phyloP scores from a whole-genome alignment of 2,113 vertebrate genomes.

The Prionailurus viverrinus region DNA sequence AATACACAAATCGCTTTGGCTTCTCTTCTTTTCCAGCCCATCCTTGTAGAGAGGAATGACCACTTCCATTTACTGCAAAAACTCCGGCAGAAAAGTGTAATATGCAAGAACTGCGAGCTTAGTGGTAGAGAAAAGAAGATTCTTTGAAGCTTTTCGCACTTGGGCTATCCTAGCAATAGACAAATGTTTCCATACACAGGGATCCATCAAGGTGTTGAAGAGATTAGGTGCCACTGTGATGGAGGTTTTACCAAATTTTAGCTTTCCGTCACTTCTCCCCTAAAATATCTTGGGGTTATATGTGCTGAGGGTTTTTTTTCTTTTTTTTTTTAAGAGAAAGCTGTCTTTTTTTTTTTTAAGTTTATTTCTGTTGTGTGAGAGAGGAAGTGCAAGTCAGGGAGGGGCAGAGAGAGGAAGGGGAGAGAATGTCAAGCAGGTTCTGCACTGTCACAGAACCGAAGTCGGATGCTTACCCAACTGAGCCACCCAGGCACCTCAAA shows the following conservation, averaged over 20 bases:
- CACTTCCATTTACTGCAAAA: neutral
- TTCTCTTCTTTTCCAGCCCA: neutral
- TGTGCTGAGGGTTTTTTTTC: neutral
- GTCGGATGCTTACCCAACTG: neutral
- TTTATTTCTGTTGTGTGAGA: neutral
- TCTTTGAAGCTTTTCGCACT: neutral
- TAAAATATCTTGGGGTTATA: conserved; percentile 6
- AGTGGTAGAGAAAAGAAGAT: neutral
- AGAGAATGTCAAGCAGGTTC: neutral
- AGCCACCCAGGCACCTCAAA: neutral
- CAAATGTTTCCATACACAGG: neutral
- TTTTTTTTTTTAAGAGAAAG: neutral
- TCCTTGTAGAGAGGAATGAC: neutral
- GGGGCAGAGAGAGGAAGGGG: neutral
- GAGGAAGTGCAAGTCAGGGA: neutral
- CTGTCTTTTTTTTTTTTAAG: neutral
- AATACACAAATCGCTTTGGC: neutral
- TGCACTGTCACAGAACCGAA: too few species aligned
- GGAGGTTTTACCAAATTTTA: conserved; percentile 32
- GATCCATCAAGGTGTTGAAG: neutral
- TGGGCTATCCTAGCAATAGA: neutral
- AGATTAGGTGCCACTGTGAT: neutral
- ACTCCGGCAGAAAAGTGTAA: neutral
- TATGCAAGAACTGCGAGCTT: neutral
- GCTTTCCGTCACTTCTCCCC: conserved; percentile 24